Evolutionary conservation across 2,113 vertebrate genomes (phyloP), one percentile per base, ranked within the genome.

Genomic region (Amblyopsis rosae): DNA sequence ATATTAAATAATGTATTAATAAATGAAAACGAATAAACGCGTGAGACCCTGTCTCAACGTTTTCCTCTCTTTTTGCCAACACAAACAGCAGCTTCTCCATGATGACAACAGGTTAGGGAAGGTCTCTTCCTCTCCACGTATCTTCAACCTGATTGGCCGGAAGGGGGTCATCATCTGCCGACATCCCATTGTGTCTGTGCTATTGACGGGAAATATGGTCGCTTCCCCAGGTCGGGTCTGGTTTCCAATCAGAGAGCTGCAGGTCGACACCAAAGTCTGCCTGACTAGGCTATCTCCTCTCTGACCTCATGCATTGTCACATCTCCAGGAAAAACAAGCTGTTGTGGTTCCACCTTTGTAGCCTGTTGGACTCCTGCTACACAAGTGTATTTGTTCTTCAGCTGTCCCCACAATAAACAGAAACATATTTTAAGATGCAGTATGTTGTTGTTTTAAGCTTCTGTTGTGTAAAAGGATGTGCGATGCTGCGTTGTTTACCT

Each of bases 81-180:
- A 81, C 76, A 90, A 92, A 91, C 82, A 92, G 82, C 86, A 83
- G 79, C 82, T 26, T 86, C 81, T 86, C 86, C 77, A 47, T 80
- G 32, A 62, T 15, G 73, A 70, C 74, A 78, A 79, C 75, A 77
- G 73, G 80, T 61, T 62, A 49, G 74, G 67, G 89, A 82, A 84
- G 85, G 77, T 74, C 75, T 75, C 80, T 88, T 88, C 86, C 86
- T 87, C 75, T 77, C 51, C 9, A 47, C 10, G 8, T 72, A 73
- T 65, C 71, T 65, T 58, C 64, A 11, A 70, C 72, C 74, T 87
- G 84, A 87, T 89, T 90, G 86, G 75, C 79, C 79, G 84, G 73
- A 81, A 82, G 76, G 73, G 35, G 86, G 79, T 86, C 83, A 68
- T 77, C 82, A 47, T 88, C 79, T 76, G 79, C 65, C 88, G 82